Evolutionary conservation across 2,113 vertebrate genomes (phyloP), one percentile per base, ranked within the genome.

Genomic region (Mobula hypostoma): DNA sequence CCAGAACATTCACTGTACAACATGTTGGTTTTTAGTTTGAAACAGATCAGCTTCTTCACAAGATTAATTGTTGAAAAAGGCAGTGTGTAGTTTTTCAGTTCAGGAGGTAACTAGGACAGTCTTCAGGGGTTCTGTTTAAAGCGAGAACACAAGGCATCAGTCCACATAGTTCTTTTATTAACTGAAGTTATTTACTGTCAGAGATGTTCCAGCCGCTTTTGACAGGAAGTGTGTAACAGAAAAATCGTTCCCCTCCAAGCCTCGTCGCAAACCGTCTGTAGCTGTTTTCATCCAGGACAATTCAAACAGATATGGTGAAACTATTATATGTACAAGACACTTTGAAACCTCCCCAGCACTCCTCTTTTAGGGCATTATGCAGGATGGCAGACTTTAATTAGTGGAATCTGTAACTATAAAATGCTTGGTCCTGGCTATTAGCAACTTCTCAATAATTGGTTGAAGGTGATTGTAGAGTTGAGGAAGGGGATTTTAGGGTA

Each of bases 101-200:
- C 95, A 96, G 68, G 11, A 70, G 68, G 96, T 97, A 97, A 96
- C 96, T 96, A 97, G 97, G 96, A 97, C 96, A 96, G 96, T 96
- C 96, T 96, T 96, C 98, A 97, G 97, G 97, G 97, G 97, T 96
- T 97, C 92, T 95, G 97, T 14, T 70, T 70, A 96, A 97, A 98
- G 96, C 97, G 96, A 96, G 97, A 95, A 96, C 97, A 97, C 96
- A 96, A 96, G 95, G 95, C 90, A 94, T 94, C 96, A 95, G 95
- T 95, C 82, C 95, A 95, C 95, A 5, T 17, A 70, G 21, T 11
- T 9, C 24, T 85, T 85, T 63, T 58, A n/a, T 29, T n/a, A 15
- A 1, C 58, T 7, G 27, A 63, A 3, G 12, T 12, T 88, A 56
- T 7, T 6, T 27, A 88, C 12, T n/a, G 29, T 17, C 27, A 58